These are phyloP conservation scores for Coptodon rendalli DNA, from an alignment of 2,113 vertebrate species.

Conservation along the genomic window DNA sequence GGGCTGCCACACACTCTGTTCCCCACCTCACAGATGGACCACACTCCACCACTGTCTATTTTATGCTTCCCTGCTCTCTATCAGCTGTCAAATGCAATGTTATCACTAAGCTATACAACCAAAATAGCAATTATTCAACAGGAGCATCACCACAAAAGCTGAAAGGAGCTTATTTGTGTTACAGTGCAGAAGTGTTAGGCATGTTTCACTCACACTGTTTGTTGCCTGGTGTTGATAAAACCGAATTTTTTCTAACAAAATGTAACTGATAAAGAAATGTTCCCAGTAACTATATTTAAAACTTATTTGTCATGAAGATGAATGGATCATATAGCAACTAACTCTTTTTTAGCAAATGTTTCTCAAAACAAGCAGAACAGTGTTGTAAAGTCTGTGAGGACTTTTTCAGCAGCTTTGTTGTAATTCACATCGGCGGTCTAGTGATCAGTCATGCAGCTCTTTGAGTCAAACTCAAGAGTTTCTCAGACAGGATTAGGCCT, in stretches of 20 bases:
- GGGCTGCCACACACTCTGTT: constrained; percentile 20
- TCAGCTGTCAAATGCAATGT: constrained; percentile 51
- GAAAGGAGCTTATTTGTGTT: not conserved
- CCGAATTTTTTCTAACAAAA: not conserved
- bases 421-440: not conserved
- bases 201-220: not conserved
- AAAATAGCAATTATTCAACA: constrained; percentile 35
- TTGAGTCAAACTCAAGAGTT: not conserved
- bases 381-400: not conserved
- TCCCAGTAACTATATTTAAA: not conserved
- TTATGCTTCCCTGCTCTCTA: constrained; percentile 44
- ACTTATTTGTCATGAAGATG: not conserved
- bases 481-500: not conserved
- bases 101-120: constrained; percentile 16
- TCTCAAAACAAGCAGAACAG: not conserved
- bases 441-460: not conserved
- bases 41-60: constrained; percentile 45
- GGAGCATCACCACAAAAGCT: not conserved
- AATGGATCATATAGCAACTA: not conserved
- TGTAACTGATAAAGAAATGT: not conserved
- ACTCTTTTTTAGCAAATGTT: not conserved
- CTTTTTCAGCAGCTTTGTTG: not conserved
- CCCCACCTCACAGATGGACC: constrained; percentile 48
- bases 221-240: not conserved
- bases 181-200: not conserved